Evolutionary conservation across 2,113 vertebrate genomes (phyloP), one percentile per base, ranked within the genome.

Genomic region (Redunca redunca): DNA sequence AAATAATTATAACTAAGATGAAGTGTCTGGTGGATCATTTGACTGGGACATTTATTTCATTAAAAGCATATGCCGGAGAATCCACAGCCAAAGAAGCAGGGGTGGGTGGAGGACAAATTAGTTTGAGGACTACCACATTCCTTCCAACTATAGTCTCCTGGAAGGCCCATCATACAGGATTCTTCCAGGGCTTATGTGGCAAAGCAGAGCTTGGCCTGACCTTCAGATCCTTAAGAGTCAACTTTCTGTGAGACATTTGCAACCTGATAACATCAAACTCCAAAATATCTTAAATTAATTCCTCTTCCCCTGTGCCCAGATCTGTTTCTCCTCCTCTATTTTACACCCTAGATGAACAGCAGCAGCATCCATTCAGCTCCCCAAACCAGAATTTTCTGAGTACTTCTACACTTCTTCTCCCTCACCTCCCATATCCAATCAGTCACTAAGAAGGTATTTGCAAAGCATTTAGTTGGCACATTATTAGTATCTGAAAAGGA

Each of bases 1-100:
- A 98, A 98, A 98, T 87, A 80, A 94, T 93, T 90, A 74, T 71
- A 86, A 92, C 90, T 92, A 92, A 89, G 23, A 95, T 52, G 17
- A 96, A 97, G 43, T 88, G 14, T 87, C 28, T 60, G 64, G 57
- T 95, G 92, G 2, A 10, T 97, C 95, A 94, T 88, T 28, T 96
- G 78, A 86, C 23, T 92, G 46, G 28, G 3, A 83, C 4, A 77
- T 87, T 91, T 88, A 95, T 83, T 97, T 93, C 84, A 40, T 77
- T 93, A 52, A 43, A 88, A 90, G 10, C 5, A 95, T 80, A 52
- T 2, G 28, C 5, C 46, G 11, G 28, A 96, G 82, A 87, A 90
- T 71, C 33, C 26, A 84, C 28, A 60, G 33, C 55, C 23, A 40
- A 93, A 52, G 36, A 55, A 78, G 36, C 2, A 60, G 67, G n/a